A percentile compares a stretch with the other conserved stretches of the same genome.
phyloP scores from a whole-genome alignment of 2,888 invertebrate species.

The Malthinus seriepunctatus region DNA sequence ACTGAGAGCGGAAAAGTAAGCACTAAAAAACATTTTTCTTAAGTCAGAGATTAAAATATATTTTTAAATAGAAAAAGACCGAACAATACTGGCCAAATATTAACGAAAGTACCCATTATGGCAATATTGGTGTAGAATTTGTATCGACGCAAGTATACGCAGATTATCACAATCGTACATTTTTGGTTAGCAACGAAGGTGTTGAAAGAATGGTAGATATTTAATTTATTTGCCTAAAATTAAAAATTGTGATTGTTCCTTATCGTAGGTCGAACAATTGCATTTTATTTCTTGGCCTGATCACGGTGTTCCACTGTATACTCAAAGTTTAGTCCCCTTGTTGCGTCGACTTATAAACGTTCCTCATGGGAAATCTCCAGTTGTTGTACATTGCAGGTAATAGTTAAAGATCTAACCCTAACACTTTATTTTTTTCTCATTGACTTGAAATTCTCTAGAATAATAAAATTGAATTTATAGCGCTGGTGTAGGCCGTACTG shows the following conservation, averaged over 20 bases:
- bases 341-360: conserved; percentile 48
- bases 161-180: conserved; percentile 50
- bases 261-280: conserved; percentile 54
- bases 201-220: conserved; percentile 51
- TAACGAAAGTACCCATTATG: conserved; percentile 50
- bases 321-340: conserved; percentile 32
- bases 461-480: conserved; percentile 53
- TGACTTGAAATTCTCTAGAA: no score
- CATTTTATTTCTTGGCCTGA: conserved; percentile 61
- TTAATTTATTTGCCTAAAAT: conserved; percentile 29
- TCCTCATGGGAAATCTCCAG: conserved; percentile 45
- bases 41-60: conserved; percentile 54
- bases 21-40: conserved; percentile 42
- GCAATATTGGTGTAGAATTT: conserved; percentile 47
- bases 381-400: conserved; percentile 58
- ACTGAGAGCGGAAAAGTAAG: conserved; percentile 46
- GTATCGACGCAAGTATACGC: conserved; percentile 46
- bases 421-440: no score
- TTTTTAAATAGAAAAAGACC: conserved; percentile 55
- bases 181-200: conserved; percentile 55
- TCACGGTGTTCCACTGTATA: conserved; percentile 54
- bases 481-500: conserved; percentile 65
- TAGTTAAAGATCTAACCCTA: no score
- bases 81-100: conserved; percentile 59
- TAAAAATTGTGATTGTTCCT: background rate